A percentile compares a stretch with the other conserved stretches of the same genome.
Evolutionary conservation across 2,797 vertebrate species (phyloP).

Genomic region (Poeciliopsis presidionis): DNA sequence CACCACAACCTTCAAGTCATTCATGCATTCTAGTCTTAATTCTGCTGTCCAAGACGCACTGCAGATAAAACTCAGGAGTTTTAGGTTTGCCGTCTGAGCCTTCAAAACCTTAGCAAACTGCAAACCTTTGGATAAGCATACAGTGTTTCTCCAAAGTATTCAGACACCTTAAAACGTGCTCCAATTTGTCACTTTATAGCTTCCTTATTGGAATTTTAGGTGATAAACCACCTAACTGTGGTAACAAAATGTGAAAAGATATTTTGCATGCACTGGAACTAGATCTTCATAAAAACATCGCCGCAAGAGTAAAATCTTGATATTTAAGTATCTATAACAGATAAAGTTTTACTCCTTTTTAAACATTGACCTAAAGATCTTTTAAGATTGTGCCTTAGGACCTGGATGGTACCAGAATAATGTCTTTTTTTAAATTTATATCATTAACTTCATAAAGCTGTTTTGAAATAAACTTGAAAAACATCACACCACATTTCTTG

Average conservation of each 20-base stretch:
- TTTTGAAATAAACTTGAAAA: background rate
- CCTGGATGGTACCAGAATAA: background rate
- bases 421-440: conserved; percentile 2
- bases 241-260: background rate
- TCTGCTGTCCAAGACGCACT: background rate
- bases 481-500: background rate
- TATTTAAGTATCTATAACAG: background rate
- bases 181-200: background rate
- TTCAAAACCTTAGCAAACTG: background rate
- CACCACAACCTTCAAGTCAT: background rate
- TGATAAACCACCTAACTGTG: too few species aligned
- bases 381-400: background rate
- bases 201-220: too few species aligned
- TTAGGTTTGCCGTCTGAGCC: background rate
- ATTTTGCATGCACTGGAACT: background rate
- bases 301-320: background rate
- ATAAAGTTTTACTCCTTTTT: background rate
- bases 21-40: background rate
- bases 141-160: background rate
- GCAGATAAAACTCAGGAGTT: background rate
- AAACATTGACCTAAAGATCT: background rate
- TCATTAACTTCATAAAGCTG: background rate
- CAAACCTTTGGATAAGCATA: background rate
- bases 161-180: too few species aligned
- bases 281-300: background rate